Percentiles rank a stretch among this genome's conserved stretches.
These are phyloP conservation scores for Castor canadensis DNA, from an alignment of 2,113 vertebrate genomes.

Conservation along the genomic window DNA sequence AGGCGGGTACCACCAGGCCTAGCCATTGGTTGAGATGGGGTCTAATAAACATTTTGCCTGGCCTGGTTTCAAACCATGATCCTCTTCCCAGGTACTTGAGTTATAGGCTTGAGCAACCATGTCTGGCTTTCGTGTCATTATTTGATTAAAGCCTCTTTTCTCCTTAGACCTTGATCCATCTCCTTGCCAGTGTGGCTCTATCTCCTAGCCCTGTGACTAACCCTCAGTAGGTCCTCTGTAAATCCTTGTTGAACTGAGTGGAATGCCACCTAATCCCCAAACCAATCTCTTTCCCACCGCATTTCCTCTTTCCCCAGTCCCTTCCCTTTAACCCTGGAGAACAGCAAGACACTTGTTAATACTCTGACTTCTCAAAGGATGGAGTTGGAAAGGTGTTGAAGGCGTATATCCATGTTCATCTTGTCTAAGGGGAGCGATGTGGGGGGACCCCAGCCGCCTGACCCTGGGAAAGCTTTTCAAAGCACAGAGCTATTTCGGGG, in stretches of 20 bases:
- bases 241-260: neutral
- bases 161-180: neutral
- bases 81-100: too few species aligned
- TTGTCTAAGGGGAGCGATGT: neutral
- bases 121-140: too few species aligned
- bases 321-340: neutral
- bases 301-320: neutral
- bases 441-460: neutral
- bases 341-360: neutral
- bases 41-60: too few species aligned
- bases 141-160: neutral
- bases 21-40: too few species aligned
- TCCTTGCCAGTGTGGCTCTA: neutral
- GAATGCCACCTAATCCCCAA: neutral
- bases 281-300: too few species aligned
- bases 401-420: fast-evolving
- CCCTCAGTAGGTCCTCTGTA: neutral
- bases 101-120: too few species aligned
- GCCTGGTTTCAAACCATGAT: too few species aligned
- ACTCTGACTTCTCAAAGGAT: neutral
- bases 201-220: neutral
- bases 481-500: fast-evolving
- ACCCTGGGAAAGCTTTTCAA: neutral
- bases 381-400: neutral
- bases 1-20: too few species aligned